A percentile compares a stretch with the other conserved stretches of the same genome.
Evolutionary conservation across 2,888 invertebrate genomes (phyloP).

Genomic region (Abrostola triplasia): DNA sequence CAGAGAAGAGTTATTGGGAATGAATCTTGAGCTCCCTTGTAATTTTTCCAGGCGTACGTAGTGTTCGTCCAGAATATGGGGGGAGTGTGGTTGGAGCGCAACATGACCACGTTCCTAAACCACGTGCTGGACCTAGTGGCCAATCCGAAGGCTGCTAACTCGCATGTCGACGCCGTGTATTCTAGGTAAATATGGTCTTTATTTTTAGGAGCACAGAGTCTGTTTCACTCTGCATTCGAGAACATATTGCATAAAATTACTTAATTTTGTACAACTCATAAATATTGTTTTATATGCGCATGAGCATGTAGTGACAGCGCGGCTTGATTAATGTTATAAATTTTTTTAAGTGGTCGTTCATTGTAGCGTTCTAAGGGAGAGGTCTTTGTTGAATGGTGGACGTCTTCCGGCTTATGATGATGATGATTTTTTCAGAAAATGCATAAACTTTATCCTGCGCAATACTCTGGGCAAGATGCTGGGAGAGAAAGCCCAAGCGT

Average conservation of each 20-base stretch:
- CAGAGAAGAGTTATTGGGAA: neutral
- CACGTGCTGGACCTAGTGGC: slow-evolving; percentile 98
- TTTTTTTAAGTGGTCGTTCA: no score
- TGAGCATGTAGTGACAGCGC: no score
- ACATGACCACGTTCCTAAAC: slow-evolving; percentile 94
- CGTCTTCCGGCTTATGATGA: no score
- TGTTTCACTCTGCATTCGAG: neutral
- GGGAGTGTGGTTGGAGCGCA: slow-evolving; percentile 97
- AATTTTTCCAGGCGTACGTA: slow-evolving; percentile 95
- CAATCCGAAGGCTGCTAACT: slow-evolving; percentile 97
- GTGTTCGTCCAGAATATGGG: slow-evolving; percentile 98
- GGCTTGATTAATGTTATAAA: neutral
- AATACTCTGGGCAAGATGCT: slow-evolving; percentile 97
- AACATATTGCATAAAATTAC: no score
- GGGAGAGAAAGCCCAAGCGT: slow-evolving; percentile 98
- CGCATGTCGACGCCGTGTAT: slow-evolving; percentile 99
- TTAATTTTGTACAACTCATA: neutral
- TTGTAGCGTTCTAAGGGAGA: no score
- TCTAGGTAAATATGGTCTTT: slow-evolving; percentile 85
- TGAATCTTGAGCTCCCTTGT: neutral
- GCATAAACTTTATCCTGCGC: slow-evolving; percentile 97
- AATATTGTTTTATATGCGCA: no score
- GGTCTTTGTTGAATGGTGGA: no score
- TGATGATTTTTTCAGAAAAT: no score
- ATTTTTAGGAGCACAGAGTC: neutral